Base-by-base conservation (phyloP, 2,888 invertebrate genomes). In the Hipparchia sbordonii region DNA sequence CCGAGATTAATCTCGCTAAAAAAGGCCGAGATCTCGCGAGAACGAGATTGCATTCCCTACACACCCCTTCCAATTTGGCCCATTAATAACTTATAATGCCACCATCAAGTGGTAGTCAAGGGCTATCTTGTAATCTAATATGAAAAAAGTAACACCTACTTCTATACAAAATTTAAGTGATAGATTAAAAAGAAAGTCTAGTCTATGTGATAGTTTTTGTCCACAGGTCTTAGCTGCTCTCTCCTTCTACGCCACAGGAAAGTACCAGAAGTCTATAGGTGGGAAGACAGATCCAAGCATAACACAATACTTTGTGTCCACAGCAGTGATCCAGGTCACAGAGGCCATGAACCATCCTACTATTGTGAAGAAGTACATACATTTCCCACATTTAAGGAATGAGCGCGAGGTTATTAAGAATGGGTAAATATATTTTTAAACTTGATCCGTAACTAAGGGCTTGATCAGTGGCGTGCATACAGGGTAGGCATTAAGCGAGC, bases 321-420 rank as follows among this genome's bases (percentile, higher is more conserved):
- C 89, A 0, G 90, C 92, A 0, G 91, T 92, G 9, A 80, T 86
- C 57, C 92, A 92, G 70, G 90, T 92, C 4, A 89, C 93, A 0
- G 91, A 92, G 67, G 92, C 93, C 0, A 84, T 92, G 84, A 92
- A 92, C 79, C 87, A 91, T 70, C 87, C 89, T 0, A 80, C 82
- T 1, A 89, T 92, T 74, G 87, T 92, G 0, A 91, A 91, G 78
- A 92, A 92, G 72, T 91, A 92, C 74, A 91, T 92, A 72, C 92
- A 92, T 75, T 92, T 92, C 70, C 92, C 92, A 12, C 92, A 92
- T 82, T 77, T 92, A 13, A 85, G 88, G n/a, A 83, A 86, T 57
- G 92, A 92, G 69, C 82, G 92, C 48, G 91, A 92, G 79, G 80
- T 87, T 73, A 84, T 92, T 54, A 92, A 92, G 77, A 85, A 88